Evolutionary conservation across 2,113 vertebrate species (phyloP).

Genomic region (Perccottus glenii): DNA sequence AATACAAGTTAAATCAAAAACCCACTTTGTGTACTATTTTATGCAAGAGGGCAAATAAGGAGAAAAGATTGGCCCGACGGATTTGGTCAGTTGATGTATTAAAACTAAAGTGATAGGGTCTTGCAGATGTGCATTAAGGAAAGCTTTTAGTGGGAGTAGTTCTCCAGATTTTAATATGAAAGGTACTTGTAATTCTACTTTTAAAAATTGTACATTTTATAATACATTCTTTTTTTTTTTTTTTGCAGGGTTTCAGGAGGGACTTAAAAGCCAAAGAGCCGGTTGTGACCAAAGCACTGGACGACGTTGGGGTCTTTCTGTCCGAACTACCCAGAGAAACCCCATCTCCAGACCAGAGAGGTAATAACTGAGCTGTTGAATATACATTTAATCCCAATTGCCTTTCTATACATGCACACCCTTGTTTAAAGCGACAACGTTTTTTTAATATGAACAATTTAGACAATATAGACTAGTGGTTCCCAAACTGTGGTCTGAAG

Average conservation of each 20-base stretch:
- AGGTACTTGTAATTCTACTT: background rate
- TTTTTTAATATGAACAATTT: too few species aligned
- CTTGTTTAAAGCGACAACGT: too few species aligned
- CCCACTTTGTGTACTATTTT: conserved; percentile 34
- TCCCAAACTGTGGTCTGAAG: too few species aligned
- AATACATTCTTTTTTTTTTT: conserved; percentile 15
- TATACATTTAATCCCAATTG: too few species aligned
- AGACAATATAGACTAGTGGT: too few species aligned
- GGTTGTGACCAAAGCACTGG: conserved; percentile 66
- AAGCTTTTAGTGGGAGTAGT: conserved; percentile 35
- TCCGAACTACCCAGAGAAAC: conserved; percentile 70
- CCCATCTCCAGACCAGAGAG: conserved; percentile 66
- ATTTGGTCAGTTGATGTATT: conserved; percentile 30
- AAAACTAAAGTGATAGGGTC: conserved; percentile 14
- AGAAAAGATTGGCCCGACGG: conserved; percentile 24
- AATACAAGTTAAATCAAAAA: conserved; percentile 44
- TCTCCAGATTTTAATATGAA: conserved; percentile 1
- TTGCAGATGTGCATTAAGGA: conserved; percentile 18
- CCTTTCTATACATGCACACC: too few species aligned
- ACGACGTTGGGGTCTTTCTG: conserved; percentile 72
- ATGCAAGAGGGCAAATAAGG: conserved; percentile 15
- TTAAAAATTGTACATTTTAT: background rate
- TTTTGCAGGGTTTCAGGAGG: conserved; percentile 69
- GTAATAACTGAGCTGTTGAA: conserved; percentile 37
- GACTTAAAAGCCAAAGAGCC: conserved; percentile 76